Percentiles rank a stretch among this genome's conserved stretches.
Conservation (phyloP, 2,797 vertebrate genomes). For the Erpetoichthys calabaricus region DNA sequence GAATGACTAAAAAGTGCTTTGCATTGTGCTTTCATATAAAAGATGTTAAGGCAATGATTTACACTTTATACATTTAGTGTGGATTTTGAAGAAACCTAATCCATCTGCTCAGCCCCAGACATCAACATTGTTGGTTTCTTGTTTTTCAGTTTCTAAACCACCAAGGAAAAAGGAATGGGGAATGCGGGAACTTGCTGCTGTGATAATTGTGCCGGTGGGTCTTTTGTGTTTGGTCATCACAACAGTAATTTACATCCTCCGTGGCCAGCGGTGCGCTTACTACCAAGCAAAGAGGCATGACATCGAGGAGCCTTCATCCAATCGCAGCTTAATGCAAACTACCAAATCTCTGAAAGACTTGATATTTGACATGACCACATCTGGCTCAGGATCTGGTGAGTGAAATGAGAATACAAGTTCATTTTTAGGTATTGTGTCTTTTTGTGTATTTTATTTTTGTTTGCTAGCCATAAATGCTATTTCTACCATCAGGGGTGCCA, state of each 20-base stretch:
- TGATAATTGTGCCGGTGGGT: slow-evolving; percentile 59
- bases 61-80: no score
- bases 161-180: slow-evolving; percentile 29
- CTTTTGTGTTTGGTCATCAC: slow-evolving; percentile 53
- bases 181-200: slow-evolving; percentile 45
- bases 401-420: slow-evolving; percentile 3
- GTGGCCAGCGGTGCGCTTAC: slow-evolving; percentile 45
- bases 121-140: no score
- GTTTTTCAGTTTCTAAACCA: slow-evolving; percentile 12
- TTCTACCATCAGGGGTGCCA: slow-evolving; percentile 1
- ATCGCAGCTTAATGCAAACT: slow-evolving; percentile 54
- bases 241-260: slow-evolving; percentile 43
- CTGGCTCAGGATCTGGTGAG: slow-evolving; percentile 87
- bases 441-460: background rate
- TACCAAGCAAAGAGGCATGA: slow-evolving; percentile 47
- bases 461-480: no score
- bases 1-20: no score
- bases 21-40: no score
- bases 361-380: slow-evolving; percentile 86
- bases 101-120: no score
- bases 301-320: slow-evolving; percentile 67
- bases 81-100: no score
- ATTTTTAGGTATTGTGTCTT: slow-evolving; percentile 4
- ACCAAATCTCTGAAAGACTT: slow-evolving; percentile 81
- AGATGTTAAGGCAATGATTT: no score